phyloP scores from a whole-genome alignment of 2,888 invertebrate species.

The Cylloceria caligata region DNA sequence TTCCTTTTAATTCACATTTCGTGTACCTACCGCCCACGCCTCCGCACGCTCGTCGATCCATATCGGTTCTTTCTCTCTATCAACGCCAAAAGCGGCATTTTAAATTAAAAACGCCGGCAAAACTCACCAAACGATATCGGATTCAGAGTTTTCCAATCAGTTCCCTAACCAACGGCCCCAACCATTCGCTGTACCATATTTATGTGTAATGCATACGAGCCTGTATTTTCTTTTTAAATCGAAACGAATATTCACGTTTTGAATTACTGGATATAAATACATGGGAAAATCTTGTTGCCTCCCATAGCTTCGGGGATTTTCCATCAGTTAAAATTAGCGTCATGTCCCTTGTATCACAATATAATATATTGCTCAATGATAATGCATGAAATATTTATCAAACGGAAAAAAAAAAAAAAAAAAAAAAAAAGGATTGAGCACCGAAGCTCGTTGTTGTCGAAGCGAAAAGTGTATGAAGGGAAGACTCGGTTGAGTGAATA shows the following conservation, averaged over 20 bases:
- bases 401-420: background rate
- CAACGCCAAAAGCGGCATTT: constrained; percentile 3
- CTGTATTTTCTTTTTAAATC: background rate
- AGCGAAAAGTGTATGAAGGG: background rate
- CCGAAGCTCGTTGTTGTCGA: background rate
- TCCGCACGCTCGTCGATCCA: background rate
- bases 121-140: constrained; percentile 15
- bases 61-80: constrained; percentile 17
- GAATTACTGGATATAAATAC: constrained; percentile 1
- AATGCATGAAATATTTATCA: background rate
- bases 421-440: background rate
- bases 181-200: background rate
- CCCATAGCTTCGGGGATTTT: background rate
- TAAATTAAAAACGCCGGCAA: constrained; percentile 15
- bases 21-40: background rate
- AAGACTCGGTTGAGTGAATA: background rate
- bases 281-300: background rate
- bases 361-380: background rate
- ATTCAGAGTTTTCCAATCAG: constrained; percentile 16
- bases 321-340: background rate
- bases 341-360: background rate
- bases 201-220: background rate
- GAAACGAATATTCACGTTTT: constrained; percentile 2
- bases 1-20: background rate
- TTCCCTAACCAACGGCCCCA: background rate